Conservation (phyloP, 2,888 invertebrate genomes). For the Rhorus exstirpatorius region DNA sequence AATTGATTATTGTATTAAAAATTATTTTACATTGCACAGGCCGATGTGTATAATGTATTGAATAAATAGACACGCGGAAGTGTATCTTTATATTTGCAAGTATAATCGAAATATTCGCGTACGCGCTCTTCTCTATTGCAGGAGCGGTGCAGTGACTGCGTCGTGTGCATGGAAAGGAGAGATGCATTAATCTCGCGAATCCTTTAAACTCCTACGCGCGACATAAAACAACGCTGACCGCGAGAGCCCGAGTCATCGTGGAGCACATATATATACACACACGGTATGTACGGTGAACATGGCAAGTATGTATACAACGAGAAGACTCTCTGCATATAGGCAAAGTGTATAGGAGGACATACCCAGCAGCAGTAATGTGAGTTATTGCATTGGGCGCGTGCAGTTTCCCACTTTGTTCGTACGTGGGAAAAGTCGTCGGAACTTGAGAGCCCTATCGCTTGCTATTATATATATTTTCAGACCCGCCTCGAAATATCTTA, state of each 20-base stretch:
- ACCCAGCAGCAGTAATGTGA: constrained; percentile 55
- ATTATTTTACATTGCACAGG: neutral
- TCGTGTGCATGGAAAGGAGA: constrained; percentile 60
- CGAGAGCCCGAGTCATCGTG: constrained; percentile 11
- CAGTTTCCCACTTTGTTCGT: constrained; percentile 65
- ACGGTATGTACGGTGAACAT: constrained; percentile 22
- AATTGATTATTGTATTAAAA: neutral
- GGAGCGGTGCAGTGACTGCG: constrained; percentile 29
- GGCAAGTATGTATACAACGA: constrained; percentile 52
- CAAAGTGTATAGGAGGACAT: constrained; percentile 43
- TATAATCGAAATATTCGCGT: constrained; percentile 25
- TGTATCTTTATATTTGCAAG: constrained; percentile 1
- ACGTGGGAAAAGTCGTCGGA: constrained; percentile 65
- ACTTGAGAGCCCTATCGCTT: constrained; percentile 29
- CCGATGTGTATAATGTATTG: neutral
- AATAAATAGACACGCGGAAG: neutral
- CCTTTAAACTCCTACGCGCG: constrained; percentile 70
- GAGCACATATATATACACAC: constrained; percentile 10
- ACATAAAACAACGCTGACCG: constrained; percentile 52
- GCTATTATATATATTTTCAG: neutral
- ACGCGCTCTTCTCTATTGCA: constrained; percentile 26
- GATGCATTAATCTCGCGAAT: constrained; percentile 71
- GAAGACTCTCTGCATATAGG: constrained; percentile 43
- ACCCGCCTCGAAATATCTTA: constrained; percentile 22
- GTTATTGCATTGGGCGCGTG: constrained; percentile 67